Evolutionary conservation across 2,113 vertebrate genomes (phyloP).

Genomic region (Mastomys natalensis): DNA sequence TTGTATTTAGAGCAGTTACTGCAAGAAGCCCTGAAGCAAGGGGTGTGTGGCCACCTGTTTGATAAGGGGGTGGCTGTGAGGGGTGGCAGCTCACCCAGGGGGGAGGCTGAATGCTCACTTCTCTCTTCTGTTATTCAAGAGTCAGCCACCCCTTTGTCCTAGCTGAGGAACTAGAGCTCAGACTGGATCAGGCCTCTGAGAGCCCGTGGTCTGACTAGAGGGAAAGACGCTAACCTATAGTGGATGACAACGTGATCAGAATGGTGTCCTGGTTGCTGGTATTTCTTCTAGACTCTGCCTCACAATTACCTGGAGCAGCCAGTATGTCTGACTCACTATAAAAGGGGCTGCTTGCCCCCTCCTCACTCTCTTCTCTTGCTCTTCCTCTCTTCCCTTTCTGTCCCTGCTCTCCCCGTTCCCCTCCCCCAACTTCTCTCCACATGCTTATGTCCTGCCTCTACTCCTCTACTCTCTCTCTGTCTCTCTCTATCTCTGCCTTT

Average conservation of each 20-base stretch:
- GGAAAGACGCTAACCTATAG: neutral
- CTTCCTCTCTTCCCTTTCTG: too few species aligned
- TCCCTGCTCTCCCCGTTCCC: too few species aligned
- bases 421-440: too few species aligned
- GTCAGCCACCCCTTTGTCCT: neutral
- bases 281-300: too few species aligned
- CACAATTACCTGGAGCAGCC: too few species aligned
- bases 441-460: too few species aligned
- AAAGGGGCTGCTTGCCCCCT: too few species aligned
- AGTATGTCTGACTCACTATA: too few species aligned
- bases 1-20: neutral
- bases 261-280: neutral
- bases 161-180: accelerated
- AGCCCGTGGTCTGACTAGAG: neutral
- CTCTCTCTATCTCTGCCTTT: too few species aligned
- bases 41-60: accelerated
- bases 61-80: neutral
- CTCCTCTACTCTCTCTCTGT: too few species aligned
- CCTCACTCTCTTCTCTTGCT: too few species aligned
- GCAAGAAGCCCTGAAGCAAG: neutral
- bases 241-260: accelerated
- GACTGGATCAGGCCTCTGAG: accelerated
- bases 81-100: neutral
- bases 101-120: accelerated
- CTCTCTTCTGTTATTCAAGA: neutral